Percentiles rank a stretch among this genome's conserved stretches.
phyloP scores from a whole-genome alignment of 2,113 vertebrate genomes.

The Hiodon tergisus region DNA sequence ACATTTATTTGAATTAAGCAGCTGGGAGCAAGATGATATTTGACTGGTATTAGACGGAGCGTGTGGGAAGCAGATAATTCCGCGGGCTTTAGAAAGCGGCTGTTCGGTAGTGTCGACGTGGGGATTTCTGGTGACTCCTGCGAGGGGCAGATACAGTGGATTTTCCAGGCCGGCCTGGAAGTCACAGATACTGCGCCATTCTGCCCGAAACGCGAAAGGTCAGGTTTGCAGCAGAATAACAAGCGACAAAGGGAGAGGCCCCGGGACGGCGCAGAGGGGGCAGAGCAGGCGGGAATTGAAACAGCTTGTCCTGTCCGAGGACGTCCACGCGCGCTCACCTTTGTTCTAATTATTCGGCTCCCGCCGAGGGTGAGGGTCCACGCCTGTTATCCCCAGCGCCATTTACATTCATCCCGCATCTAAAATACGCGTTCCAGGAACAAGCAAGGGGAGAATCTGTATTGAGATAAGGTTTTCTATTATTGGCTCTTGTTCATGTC shows the following conservation, averaged over 20 bases:
- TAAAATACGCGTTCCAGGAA: not conserved
- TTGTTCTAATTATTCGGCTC: conserved; percentile 20
- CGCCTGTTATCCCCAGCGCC: not conserved
- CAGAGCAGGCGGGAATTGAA: conserved; percentile 30
- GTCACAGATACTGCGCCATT: conserved; percentile 61
- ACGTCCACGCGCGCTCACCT: conserved; percentile 17
- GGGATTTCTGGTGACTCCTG: conserved; percentile 56
- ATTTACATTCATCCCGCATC: not conserved
- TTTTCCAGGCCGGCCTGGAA: conserved; percentile 50
- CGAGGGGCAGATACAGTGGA: conserved; percentile 58
- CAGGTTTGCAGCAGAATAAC: conserved; percentile 68
- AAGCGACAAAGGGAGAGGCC: conserved; percentile 62
- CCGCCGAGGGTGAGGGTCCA: not conserved
- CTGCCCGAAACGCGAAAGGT: conserved; percentile 67
- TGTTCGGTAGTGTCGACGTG: conserved; percentile 40
- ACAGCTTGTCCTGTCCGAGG: not conserved
- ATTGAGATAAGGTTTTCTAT: not conserved
- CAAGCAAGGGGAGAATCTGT: not conserved
- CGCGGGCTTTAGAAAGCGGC: conserved; percentile 34
- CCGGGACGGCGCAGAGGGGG: conserved; percentile 40
- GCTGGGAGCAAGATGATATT: conserved; percentile 72
- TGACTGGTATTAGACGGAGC: conserved; percentile 66
- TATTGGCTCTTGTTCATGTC: not conserved
- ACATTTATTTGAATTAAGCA: conserved; percentile 65
- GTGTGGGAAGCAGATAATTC: conserved; percentile 55